A percentile compares a stretch with the other conserved stretches of the same genome.
Conservation (phyloP, 2,113 vertebrate species). For the Steatornis caripensis region DNA sequence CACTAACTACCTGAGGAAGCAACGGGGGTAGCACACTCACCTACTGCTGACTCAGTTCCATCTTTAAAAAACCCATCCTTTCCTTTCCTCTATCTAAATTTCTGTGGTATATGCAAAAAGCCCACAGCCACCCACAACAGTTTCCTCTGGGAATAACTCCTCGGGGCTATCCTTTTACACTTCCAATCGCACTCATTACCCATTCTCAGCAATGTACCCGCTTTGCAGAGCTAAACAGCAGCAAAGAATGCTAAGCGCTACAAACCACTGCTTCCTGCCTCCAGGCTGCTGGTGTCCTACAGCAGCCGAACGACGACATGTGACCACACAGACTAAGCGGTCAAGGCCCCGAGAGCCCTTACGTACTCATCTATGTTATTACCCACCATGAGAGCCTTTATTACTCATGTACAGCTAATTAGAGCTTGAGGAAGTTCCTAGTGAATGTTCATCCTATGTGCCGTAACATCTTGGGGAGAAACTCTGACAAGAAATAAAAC, state of each 20-base stretch:
- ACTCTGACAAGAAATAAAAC: not conserved
- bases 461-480: not conserved
- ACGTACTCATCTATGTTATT: not conserved
- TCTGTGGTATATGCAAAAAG: not conserved
- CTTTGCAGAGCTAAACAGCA: not conserved
- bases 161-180: not conserved
- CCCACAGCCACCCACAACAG: accelerated
- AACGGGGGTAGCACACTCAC: not conserved
- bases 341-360: accelerated
- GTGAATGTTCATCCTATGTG: not conserved
- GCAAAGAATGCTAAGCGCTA: not conserved
- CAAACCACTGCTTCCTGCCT: not conserved
- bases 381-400: not conserved
- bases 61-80: not conserved
- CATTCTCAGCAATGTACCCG: accelerated
- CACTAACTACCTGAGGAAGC: not conserved
- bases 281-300: not conserved
- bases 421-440: not conserved
- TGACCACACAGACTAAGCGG: not conserved
- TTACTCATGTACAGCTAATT: not conserved
- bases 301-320: not conserved
- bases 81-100: not conserved
- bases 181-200: not conserved
- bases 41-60: not conserved
- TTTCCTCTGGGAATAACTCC: not conserved